phyloP scores from a whole-genome alignment of 2,888 invertebrate species.

The Tetrapedia diversipes region DNA sequence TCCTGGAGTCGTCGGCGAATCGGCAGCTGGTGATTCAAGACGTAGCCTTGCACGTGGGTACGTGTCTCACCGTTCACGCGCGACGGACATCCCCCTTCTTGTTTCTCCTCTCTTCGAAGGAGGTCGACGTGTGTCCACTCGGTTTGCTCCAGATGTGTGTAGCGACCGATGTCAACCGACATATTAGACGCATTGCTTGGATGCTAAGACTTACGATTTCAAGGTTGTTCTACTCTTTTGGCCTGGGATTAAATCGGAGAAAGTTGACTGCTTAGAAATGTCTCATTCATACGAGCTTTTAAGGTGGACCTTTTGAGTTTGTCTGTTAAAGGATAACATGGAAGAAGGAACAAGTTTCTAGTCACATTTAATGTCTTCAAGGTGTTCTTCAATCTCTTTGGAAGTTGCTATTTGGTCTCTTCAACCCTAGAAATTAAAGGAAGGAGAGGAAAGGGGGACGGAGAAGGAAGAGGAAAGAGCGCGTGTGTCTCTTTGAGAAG shows the following conservation, averaged over 20 bases:
- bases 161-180: constrained; percentile 40
- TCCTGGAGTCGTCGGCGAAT: constrained; percentile 73
- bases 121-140: constrained; percentile 60
- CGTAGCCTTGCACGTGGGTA: constrained; percentile 71
- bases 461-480: constrained; percentile 40
- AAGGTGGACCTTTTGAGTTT: neutral
- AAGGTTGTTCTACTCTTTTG: neutral
- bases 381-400: neutral
- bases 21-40: constrained; percentile 78
- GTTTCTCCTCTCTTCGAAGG: constrained; percentile 49
- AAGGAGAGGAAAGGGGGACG: constrained; percentile 7
- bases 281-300: neutral
- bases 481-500: constrained; percentile 49
- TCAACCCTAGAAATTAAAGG: constrained; percentile 13
- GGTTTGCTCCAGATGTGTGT: constrained; percentile 59
- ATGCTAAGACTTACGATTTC: neutral
- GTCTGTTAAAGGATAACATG: neutral
- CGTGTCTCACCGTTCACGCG: constrained; percentile 67
- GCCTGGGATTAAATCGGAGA: neutral
- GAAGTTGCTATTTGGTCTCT: neutral
- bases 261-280: neutral
- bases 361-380: neutral
- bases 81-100: constrained; percentile 67
- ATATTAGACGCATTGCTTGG: constrained; percentile 12
- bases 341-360: neutral